These are phyloP conservation scores for Leucoraja erinaceus DNA, from an alignment of 2,113 vertebrate genomes.

Conservation along the genomic window DNA sequence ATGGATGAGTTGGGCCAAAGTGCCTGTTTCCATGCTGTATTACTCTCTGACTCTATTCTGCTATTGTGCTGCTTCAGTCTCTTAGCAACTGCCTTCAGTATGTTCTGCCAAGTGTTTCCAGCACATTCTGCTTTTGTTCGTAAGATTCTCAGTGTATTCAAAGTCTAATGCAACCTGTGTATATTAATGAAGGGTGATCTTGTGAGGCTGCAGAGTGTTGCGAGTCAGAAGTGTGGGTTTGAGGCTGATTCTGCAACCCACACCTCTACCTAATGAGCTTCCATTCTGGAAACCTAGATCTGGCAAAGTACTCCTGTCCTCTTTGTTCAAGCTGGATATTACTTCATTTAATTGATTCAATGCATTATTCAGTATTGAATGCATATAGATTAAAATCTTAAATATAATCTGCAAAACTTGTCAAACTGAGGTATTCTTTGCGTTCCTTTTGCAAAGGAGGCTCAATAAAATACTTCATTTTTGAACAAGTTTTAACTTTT, in stretches of 20 bases:
- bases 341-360: neutral
- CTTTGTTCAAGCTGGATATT: neutral
- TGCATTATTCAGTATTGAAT: neutral
- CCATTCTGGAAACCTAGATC: neutral
- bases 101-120: neutral
- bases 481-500: neutral
- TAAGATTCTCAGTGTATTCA: neutral
- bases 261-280: neutral
- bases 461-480: neutral
- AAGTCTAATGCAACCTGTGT: neutral
- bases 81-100: neutral
- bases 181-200: neutral
- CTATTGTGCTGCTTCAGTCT: neutral
- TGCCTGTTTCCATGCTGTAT: too few species aligned
- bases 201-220: neutral
- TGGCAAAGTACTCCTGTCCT: neutral
- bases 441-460: neutral
- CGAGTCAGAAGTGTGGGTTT: neutral
- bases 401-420: neutral
- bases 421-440: neutral
- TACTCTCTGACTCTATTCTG: neutral
- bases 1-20: too few species aligned
- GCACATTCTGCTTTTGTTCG: neutral
- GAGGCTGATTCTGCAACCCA: neutral
- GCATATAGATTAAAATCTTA: neutral